Evolutionary conservation across 1,140 invertebrate genomes (phyloP), one percentile per base, ranked within the genome.

Genomic region (Apis florea): DNA sequence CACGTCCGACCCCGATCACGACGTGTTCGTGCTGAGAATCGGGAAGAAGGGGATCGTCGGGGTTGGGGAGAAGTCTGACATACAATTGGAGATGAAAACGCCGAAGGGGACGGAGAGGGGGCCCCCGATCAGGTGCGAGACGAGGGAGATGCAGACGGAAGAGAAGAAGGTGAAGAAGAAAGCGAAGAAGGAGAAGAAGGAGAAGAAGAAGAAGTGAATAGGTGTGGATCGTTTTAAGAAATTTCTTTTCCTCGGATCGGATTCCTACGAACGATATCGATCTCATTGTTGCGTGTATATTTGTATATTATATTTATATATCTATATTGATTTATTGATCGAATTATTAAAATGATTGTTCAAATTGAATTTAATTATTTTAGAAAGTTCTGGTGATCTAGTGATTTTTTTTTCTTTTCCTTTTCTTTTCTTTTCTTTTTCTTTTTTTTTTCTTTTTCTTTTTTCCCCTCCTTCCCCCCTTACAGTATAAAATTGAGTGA

Each of bases 21-120:
- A 94, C 78, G 81, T 93, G 13, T 94, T 94, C 51, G 89, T 94
- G 4, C 85, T 94, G 9, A 85, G 92, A 40, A 94, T 94, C 10
- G 93, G 93, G 1, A 94, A 94, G 54, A 94, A 93, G 53, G 93
- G 92, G 0, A 82, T 94, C 0, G 93, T 94, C 0, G 90, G 91
- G 0, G 88, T 87, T 0, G 90, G 85, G 1, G 92, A 94, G 53
- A 94, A 94, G 76, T 92, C 91, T 1, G 93, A 93, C 40, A 84
- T 94, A 61, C 93, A 94, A 63, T 49, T 94, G 51, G 93, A 94
- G 58, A 90, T 94, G 89, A 91, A 89, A 31, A 94, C 93, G 0
- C 93, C 93, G 0, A 93, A 93, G 31, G 91, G 91, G 0, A 75
- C 79, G 0, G 93, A 93, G 26, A 86, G 79, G n/a, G 75, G 90